Evolutionary conservation across 2,113 vertebrate species (phyloP).

Genomic region (Oreochromis spilurus): DNA sequence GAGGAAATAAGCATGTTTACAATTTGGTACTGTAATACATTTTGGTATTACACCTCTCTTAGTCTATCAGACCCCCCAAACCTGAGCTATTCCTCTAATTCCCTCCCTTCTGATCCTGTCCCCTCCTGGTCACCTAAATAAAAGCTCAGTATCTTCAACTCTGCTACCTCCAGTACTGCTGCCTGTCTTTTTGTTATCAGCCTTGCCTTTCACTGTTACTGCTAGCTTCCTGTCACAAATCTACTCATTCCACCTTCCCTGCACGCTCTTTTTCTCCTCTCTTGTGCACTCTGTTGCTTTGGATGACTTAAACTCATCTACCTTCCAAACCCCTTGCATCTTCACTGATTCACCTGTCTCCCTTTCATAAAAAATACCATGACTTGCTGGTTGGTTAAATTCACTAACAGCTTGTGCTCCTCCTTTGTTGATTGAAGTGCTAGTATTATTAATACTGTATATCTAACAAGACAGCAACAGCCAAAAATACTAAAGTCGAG

Average conservation of each 20-base stretch:
- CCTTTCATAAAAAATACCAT: not conserved
- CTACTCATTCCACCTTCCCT: not conserved
- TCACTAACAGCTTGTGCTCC: not conserved
- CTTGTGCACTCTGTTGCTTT: not conserved
- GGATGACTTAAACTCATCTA: not conserved
- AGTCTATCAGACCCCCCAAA: not conserved
- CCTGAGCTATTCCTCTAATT: not conserved
- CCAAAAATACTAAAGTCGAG: not conserved
- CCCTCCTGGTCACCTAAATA: not conserved
- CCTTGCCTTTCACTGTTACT: not conserved
- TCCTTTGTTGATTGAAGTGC: not conserved
- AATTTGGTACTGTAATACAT: not conserved
- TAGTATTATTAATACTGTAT: not conserved
- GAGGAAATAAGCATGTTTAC: not conserved
- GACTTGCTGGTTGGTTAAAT: not conserved
- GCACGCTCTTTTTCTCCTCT: not conserved
- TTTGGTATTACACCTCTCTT: not conserved
- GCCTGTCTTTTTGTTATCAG: not conserved
- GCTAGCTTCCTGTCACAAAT: fast-evolving
- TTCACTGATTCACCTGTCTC: not conserved
- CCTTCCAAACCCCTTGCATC: fast-evolving
- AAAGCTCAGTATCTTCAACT: not conserved
- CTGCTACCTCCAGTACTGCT: not conserved
- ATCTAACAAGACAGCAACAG: not conserved
- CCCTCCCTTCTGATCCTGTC: not conserved